Conservation (phyloP, 2,797 vertebrate species). For the Malacoctenus gilli region DNA sequence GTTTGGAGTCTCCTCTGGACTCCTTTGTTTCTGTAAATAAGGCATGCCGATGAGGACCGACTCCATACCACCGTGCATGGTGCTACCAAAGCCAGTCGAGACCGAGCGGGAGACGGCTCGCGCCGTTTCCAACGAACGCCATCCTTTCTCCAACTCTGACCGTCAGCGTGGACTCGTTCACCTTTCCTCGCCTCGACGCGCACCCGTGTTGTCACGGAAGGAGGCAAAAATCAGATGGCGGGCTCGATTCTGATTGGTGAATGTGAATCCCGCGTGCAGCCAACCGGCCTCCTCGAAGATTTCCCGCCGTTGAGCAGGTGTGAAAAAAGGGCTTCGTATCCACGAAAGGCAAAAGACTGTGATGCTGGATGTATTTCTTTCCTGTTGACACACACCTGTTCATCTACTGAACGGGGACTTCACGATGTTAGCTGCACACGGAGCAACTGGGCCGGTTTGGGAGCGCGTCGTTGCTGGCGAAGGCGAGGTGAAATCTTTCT, state of each 20-base stretch:
- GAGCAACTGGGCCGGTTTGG: slow-evolving; percentile 13
- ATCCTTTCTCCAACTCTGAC: slow-evolving; percentile 49
- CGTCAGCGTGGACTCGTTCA: slow-evolving; percentile 34
- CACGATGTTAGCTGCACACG: slow-evolving; percentile 38
- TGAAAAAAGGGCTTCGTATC: slow-evolving; percentile 77
- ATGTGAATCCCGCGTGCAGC: slow-evolving; percentile 55
- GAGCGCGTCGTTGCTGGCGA: slow-evolving; percentile 35
- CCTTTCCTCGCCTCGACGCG: slow-evolving; percentile 52
- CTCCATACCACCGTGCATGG: slow-evolving; percentile 67
- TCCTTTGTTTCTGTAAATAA: slow-evolving; percentile 72
- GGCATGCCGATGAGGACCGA: slow-evolving; percentile 66
- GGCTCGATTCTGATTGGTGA: slow-evolving; percentile 28
- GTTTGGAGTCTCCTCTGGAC: slow-evolving; percentile 51
- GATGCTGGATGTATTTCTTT: slow-evolving; percentile 64
- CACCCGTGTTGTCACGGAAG: slow-evolving; percentile 28
- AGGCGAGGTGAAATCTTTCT: slow-evolving; percentile 23
- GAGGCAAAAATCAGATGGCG: too few relatives aligned
- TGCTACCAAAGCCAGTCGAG: slow-evolving; percentile 72
- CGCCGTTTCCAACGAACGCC: slow-evolving; percentile 48
- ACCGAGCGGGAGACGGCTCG: slow-evolving; percentile 42
- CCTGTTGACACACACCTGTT: slow-evolving; percentile 55
- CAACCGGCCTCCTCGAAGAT: slow-evolving; percentile 38
- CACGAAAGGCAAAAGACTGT: slow-evolving; percentile 58
- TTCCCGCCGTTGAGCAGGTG: slow-evolving; percentile 45
- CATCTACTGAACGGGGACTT: slow-evolving; percentile 40